Conservation (phyloP, 1,140 invertebrate species). For the Sitobion miscanthi region DNA sequence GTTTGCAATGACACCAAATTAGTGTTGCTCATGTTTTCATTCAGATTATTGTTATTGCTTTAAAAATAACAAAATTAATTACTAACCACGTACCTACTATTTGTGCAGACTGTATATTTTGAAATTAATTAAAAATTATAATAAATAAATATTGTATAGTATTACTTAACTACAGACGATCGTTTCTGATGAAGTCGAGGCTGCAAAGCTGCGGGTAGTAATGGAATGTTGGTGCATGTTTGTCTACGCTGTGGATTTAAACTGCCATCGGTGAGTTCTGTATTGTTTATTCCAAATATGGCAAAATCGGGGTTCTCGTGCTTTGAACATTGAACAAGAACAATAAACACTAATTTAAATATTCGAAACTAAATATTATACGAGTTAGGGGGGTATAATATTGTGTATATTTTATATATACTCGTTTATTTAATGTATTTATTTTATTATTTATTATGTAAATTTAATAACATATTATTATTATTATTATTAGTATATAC, state of each 20-base stretch:
- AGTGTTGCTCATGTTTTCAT: slow-evolving; percentile 40
- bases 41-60: slow-evolving; percentile 10
- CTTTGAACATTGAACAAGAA: slow-evolving; percentile 16
- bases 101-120: not conserved
- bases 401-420: not conserved
- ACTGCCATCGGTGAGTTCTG: not conserved
- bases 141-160: not conserved
- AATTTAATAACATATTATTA: slow-evolving; percentile 3
- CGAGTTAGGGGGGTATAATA: not conserved
- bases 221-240: slow-evolving; percentile 52
- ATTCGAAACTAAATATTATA: not conserved
- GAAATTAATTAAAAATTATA: not conserved
- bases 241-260: not conserved
- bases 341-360: not conserved
- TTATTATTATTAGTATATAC: not conserved
- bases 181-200: slow-evolving; percentile 57
- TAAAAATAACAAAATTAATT: slow-evolving; percentile 35
- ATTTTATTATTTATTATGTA: slow-evolving; percentile 26
- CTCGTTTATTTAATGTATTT: not conserved
- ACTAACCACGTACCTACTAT: not conserved
- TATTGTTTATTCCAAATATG: slow-evolving; percentile 37
- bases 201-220: slow-evolving; percentile 56
- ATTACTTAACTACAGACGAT: slow-evolving; percentile 52
- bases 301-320: slow-evolving; percentile 28
- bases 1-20: slow-evolving; percentile 59